Evolutionary conservation across 37 sponge, comb jelly and placozoan genomes (phyloP), one percentile per base, ranked within the genome.

Genomic region (Crambe crambe): DNA sequence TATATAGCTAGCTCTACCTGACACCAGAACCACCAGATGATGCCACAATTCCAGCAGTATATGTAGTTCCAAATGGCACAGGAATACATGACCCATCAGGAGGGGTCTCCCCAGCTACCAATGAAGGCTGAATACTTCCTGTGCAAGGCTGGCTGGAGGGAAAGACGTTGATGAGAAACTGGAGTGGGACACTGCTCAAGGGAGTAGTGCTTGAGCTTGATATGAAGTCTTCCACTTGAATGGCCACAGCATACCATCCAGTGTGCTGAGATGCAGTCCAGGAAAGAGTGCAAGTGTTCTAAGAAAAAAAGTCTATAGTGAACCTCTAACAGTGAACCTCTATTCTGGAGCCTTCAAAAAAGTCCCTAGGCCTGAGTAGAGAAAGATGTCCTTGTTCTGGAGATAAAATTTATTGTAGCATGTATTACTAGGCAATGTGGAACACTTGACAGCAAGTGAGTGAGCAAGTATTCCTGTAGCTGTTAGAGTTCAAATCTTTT

Each of bases 141-240:
- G n/a, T n/a, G n/a, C 85, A 78, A 18, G 72, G 37, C 6, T 30
- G 35, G 29, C 41, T 44, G 37, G 64, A 61, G 62, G 18, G 18
- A 59, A 78, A 70, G 31, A 84, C 77, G 35, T 58, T 3, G 30
- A 85, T 44, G 26, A 85, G 43, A 71, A 85, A 85, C 56, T 85
- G 85, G 17, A 85, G 31, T 31, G 79, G 79, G 4, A 85, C 73
- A 71, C 85, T 85, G 58, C 85, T 85, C 43, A 85, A 38, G 42
- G 79, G 79, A 22, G 34, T 23, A 3, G 72, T 71, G 31, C 29
- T 40, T 18, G 63, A 12, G 5, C 32, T 2, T 22, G 78, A 37
- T n/a, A 30, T 32, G 39, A 71, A 85, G 54, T 85, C 85, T 43
- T 85, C 85, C 30, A 85, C 71, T 65, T 78, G 78, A 4, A 85